Evolutionary conservation across 2,888 invertebrate genomes (phyloP).

Genomic region (Seira sanloemensis): DNA sequence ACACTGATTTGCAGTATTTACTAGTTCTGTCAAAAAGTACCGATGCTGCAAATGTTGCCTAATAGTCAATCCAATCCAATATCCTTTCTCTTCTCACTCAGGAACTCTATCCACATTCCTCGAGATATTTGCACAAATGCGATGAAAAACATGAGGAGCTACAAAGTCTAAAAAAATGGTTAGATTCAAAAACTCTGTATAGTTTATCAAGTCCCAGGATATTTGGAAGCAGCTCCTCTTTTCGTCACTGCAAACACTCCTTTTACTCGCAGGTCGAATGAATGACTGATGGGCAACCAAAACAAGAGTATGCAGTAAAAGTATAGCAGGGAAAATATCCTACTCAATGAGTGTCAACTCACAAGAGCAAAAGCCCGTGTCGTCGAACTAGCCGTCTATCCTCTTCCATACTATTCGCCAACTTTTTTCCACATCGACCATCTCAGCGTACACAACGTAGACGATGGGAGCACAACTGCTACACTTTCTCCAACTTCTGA

Average conservation of each 20-base stretch:
- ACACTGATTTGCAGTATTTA: no score
- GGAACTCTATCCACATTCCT: constrained; percentile 41
- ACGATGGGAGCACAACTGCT: background rate
- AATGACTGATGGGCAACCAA: constrained; percentile 59
- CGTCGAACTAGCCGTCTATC: constrained; percentile 14
- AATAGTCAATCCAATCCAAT: background rate
- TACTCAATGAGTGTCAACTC: constrained; percentile 60
- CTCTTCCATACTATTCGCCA: background rate
- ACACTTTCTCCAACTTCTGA: background rate
- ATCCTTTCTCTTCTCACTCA: constrained; percentile 45
- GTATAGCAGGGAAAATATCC: constrained; percentile 29
- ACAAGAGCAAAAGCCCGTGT: constrained; percentile 23
- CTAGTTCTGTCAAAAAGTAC: no score
- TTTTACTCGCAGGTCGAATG: constrained; percentile 55
- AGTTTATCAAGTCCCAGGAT: constrained; percentile 2
- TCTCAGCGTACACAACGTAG: background rate
- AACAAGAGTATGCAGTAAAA: constrained; percentile 28
- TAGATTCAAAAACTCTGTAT: background rate
- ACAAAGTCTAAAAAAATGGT: no score
- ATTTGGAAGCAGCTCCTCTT: background rate
- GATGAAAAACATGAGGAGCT: constrained; percentile 51
- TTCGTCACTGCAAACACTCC: background rate
- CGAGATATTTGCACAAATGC: constrained; percentile 53
- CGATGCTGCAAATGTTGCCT: no score
- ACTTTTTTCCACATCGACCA: background rate